A percentile compares a stretch with the other conserved stretches of the same genome.
phyloP scores from a whole-genome alignment of 2,888 invertebrate species.

The Amitus sp. region DNA sequence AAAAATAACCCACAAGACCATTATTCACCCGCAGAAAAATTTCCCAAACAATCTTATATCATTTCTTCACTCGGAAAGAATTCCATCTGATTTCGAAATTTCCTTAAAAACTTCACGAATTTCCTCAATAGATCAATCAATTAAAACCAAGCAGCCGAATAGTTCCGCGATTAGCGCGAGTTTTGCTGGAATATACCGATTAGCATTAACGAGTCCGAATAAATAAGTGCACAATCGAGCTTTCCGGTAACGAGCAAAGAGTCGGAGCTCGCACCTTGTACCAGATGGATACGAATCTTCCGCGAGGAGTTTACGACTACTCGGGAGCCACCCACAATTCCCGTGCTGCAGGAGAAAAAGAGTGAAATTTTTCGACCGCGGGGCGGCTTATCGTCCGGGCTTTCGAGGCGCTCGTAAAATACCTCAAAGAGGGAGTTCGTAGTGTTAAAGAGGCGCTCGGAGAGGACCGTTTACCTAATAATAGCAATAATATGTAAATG shows the following conservation, averaged over 20 bases:
- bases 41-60: no score
- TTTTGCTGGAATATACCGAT: no score
- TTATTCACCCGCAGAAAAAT: no score
- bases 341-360: conserved; percentile 12
- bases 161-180: no score
- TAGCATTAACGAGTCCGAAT: conserved; percentile 44
- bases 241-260: conserved; percentile 37
- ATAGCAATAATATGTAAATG: conserved; percentile 66
- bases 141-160: no score
- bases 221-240: conserved; percentile 17
- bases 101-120: no score
- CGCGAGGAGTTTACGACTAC: conserved; percentile 51
- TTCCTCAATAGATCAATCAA: no score
- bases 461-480: conserved; percentile 63
- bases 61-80: no score
- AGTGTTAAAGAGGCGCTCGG: conserved; percentile 58
- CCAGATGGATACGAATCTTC: conserved; percentile 48
- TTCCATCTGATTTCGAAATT: no score
- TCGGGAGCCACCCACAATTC: conserved; percentile 53
- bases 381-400: conserved; percentile 45
- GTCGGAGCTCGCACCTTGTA: conserved; percentile 42
- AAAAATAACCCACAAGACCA: no score
- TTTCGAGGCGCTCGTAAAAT: conserved; percentile 54
- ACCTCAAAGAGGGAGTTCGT: conserved; percentile 53
- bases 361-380: conserved; percentile 49